phyloP scores from a whole-genome alignment of 2,113 vertebrate species.

The Passer montanus region DNA sequence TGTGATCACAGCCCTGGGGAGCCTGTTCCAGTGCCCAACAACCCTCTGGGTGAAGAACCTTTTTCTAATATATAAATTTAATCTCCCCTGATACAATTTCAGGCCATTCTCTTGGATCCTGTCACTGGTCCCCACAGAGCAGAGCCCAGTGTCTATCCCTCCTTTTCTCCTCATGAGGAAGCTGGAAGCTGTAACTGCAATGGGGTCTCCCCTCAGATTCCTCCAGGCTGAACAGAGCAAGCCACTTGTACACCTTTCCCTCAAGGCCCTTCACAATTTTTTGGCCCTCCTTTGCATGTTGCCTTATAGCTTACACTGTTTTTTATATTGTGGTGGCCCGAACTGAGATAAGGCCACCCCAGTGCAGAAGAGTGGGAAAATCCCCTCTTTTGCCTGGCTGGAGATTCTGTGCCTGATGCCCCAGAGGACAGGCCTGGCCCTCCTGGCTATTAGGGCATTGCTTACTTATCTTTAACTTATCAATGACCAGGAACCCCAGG shows the following conservation, averaged over 20 bases:
- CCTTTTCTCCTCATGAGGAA: neutral
- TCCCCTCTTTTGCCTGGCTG: rapidly evolving
- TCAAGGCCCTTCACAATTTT: rapidly evolving
- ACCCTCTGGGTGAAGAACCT: rapidly evolving
- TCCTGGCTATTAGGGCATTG: neutral
- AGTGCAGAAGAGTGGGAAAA: rapidly evolving
- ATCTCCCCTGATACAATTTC: neutral
- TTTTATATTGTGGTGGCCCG: neutral
- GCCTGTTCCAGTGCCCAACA: neutral
- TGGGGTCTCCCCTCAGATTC: neutral
- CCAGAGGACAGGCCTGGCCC: rapidly evolving
- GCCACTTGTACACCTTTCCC: neutral
- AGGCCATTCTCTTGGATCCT: neutral
- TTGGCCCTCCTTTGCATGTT: neutral
- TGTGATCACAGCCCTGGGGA: neutral
- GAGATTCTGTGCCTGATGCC: neutral
- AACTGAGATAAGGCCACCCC: neutral
- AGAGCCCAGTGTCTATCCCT: neutral
- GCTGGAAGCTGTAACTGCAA: neutral
- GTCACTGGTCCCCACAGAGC: too few relatives aligned
- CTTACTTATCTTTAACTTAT: neutral
- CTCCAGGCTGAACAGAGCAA: neutral
- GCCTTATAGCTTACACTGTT: neutral
- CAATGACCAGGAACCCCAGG: rapidly evolving
- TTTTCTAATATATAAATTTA: neutral